Evolutionary conservation across 2,113 vertebrate species (phyloP), one percentile per base, ranked within the genome.

Genomic region (Tretioscincus oriximinensis): DNA sequence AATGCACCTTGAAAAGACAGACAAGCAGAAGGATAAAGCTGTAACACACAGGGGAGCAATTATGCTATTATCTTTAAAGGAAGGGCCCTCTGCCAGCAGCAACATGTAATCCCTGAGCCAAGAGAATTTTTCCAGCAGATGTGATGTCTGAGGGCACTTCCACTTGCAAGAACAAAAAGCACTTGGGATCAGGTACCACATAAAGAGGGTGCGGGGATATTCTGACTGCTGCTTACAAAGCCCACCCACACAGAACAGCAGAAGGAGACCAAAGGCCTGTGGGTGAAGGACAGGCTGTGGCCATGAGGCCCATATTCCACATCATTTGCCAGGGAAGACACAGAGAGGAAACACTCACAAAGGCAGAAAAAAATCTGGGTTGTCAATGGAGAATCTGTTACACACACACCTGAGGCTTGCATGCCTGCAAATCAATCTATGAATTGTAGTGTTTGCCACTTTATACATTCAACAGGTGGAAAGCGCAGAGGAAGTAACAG

Each of bases 181-280:
- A 22, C 1, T 10, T n/a, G 11, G 28, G 18, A 28, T 0, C 18
- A 72, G 35, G 68, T 3, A n/a, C 4, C 7, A 6, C 8, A 26
- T 0, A 1, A 1, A 66, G 69, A 16, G 51, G 31, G 24, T 41
- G 35, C n/a, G 41, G 68, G 21, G 51, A 20, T 29, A 1, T 14
- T 29, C 0, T 0, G 51, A 35, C 6, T 0, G 28, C 0, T 0
- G 63, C 28, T 58, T 0, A 20, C 0, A 29, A 73, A 11, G 47
- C 1, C 54, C 73, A 5, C 10, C 0, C 41, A 20, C 2, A 2
- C 1, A 0, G 31, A 24, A 12, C 35, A 16, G 51, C 35, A 12
- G 51, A 47, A 67, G 71, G 2, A 11, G 41, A 28, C 0, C 0
- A 22, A 65, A 9, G 14, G 64, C 60, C 60, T 26, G 9, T 45